Percentiles rank a stretch among this genome's conserved stretches.
These are phyloP conservation scores for Trachurus trachurus DNA, from an alignment of 2,797 vertebrate genomes.

Conservation along the genomic window DNA sequence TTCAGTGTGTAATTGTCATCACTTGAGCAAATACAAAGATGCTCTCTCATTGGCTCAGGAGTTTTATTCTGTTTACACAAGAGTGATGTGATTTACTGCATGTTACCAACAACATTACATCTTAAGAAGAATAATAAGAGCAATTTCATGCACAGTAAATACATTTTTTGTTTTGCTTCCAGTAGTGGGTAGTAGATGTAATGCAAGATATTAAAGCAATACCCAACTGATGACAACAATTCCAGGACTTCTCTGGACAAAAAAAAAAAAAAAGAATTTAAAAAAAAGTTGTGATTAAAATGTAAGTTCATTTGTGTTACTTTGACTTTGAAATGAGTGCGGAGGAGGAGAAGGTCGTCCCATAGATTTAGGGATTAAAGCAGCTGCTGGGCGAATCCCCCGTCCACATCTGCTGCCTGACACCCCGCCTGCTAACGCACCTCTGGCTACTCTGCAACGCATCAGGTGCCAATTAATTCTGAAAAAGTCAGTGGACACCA, in stretches of 20 bases:
- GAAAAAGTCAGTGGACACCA: conserved; percentile 2
- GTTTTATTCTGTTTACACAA: not conserved
- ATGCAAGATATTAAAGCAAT: not conserved
- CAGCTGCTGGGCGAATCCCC: conserved; percentile 51
- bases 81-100: not conserved
- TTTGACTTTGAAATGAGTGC: conserved; percentile 57
- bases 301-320: not conserved
- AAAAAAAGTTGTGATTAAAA: no score
- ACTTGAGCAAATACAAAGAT: not conserved
- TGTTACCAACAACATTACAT: not conserved
- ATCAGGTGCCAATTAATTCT: conserved; percentile 46
- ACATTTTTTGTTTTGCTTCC: not conserved
- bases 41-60: not conserved
- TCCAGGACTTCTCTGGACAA: not conserved
- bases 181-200: not conserved
- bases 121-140: not conserved
- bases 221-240: not conserved
- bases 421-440: conserved; percentile 49
- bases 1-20: not conserved
- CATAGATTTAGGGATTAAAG: conserved; percentile 66
- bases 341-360: conserved; percentile 48
- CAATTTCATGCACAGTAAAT: not conserved
- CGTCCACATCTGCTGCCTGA: conserved; percentile 54
- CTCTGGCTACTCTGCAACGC: conserved; percentile 46
- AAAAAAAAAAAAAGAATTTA: no score